Conservation (phyloP, 2,113 vertebrate genomes). For the Osmerus mordax region DNA sequence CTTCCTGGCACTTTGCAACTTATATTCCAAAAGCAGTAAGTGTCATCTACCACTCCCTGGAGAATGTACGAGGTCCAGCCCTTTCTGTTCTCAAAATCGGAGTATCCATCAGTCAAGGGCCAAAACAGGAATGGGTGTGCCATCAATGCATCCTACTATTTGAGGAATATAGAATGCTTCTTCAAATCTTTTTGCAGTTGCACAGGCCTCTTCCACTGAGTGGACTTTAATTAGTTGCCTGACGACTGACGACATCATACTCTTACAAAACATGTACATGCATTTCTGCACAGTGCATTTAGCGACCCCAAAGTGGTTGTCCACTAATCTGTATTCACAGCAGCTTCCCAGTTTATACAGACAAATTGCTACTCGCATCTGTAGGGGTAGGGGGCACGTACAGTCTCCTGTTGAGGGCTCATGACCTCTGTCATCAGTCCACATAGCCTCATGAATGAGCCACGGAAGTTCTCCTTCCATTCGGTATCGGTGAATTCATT, state of each 20-base stretch:
- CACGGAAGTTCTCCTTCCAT: background rate
- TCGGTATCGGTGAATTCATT: background rate
- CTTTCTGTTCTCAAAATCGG: slow-evolving; percentile 4
- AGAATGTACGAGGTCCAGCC: slow-evolving; percentile 8
- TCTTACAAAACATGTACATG: slow-evolving; percentile 12
- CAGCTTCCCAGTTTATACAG: slow-evolving; percentile 4
- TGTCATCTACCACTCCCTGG: background rate
- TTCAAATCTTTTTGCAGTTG: slow-evolving; percentile 4
- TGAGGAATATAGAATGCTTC: background rate
- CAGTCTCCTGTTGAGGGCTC: background rate
- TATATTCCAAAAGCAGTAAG: background rate
- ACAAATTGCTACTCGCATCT: background rate
- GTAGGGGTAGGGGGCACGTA: background rate
- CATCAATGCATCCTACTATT: slow-evolving; percentile 6
- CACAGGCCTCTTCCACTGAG: background rate
- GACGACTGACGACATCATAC: background rate
- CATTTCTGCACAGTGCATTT: slow-evolving; percentile 19
- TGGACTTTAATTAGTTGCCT: background rate
- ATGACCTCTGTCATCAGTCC: background rate
- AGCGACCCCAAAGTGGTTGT: slow-evolving; percentile 14
- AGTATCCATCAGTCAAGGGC: slow-evolving; percentile 2
- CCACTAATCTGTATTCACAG: background rate
- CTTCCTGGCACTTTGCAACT: slow-evolving; percentile 24
- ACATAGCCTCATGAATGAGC: background rate
- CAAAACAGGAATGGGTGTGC: slow-evolving; percentile 9